Conservation (phyloP, 2,888 invertebrate genomes). For the Agrypnus murinus region DNA sequence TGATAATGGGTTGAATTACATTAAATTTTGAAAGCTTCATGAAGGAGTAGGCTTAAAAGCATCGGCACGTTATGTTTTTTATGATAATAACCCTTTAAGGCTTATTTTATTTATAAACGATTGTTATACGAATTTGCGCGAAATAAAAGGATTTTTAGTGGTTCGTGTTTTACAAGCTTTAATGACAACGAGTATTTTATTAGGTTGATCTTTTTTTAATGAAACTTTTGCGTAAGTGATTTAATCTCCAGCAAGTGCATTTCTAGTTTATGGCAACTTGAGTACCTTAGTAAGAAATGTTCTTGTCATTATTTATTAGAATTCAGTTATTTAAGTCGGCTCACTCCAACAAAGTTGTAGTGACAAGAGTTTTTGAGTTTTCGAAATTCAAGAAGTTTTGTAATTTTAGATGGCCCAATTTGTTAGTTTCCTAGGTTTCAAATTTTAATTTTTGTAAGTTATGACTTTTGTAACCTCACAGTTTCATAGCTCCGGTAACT, state of each 20-base stretch:
- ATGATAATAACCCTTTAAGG: neutral
- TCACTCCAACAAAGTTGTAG: too few species aligned
- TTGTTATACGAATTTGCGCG: neutral
- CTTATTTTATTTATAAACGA: neutral
- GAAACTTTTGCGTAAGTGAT: neutral
- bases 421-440: too few species aligned
- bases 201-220: neutral
- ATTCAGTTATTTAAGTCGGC: too few species aligned
- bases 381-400: too few species aligned
- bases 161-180: neutral
- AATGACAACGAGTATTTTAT: neutral
- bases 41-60: neutral
- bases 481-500: too few species aligned
- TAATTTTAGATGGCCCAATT: too few species aligned
- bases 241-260: neutral
- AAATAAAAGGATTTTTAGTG: neutral
- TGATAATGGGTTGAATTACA: neutral
- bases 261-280: too few species aligned
- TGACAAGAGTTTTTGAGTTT: too few species aligned
- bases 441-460: too few species aligned
- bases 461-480: too few species aligned
- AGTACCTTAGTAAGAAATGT: too few species aligned
- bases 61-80: neutral
- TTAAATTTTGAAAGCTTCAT: neutral
- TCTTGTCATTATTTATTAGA: too few species aligned